Percentiles rank a stretch among this genome's conserved stretches.
phyloP scores from a whole-genome alignment of 2,888 invertebrate genomes.

The Nomada fucata region DNA sequence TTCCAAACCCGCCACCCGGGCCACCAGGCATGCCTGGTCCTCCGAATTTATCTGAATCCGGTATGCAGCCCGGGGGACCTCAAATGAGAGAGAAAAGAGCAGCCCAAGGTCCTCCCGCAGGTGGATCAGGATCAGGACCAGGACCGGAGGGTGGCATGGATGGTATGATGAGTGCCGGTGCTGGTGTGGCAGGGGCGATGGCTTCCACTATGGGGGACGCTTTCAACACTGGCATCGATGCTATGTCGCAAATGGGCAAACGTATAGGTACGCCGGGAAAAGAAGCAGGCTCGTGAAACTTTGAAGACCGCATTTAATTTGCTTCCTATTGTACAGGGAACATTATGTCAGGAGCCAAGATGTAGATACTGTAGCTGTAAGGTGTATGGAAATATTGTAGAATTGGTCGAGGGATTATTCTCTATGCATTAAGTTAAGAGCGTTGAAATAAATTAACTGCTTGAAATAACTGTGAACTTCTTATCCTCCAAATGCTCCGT shows the following conservation, averaged over 20 bases:
- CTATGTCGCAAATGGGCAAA: not conserved
- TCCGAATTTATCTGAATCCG: not conserved
- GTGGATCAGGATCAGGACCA: not conserved
- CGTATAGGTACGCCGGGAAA: not conserved
- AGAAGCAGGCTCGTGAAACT: not conserved
- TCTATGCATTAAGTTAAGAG: not conserved
- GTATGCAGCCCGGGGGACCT: not conserved
- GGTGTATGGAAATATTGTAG: not conserved
- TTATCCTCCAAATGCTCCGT: not conserved
- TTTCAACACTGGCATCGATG: not conserved
- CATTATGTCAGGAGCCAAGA: not conserved
- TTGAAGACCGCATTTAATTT: not conserved
- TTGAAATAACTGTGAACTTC: not conserved
- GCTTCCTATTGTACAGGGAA: not conserved
- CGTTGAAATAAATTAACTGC: constrained; percentile 19
- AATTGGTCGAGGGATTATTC: not conserved
- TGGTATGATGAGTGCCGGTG: not conserved
- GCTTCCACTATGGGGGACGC: not conserved
- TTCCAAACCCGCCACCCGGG: not conserved
- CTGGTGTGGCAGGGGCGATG: no score
- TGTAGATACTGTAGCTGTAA: not conserved
- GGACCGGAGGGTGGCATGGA: not conserved
- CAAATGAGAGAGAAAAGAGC: not conserved
- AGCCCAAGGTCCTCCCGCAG: not conserved
- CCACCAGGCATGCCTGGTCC: not conserved